These are phyloP conservation scores for Aspidapion aeneum DNA, from an alignment of 2,888 invertebrate species.

Conservation along the genomic window DNA sequence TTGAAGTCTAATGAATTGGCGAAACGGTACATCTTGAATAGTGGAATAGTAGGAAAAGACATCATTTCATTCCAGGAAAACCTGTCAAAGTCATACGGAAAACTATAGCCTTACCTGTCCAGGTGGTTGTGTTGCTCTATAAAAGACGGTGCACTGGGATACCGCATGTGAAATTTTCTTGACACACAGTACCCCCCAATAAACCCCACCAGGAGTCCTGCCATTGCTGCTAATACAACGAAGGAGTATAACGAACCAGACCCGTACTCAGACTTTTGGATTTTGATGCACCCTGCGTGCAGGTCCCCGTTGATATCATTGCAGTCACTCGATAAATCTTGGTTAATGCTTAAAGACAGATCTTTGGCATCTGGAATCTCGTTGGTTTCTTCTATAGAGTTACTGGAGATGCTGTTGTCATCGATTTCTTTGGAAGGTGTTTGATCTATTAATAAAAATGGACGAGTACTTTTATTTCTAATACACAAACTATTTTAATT, in stretches of 20 bases:
- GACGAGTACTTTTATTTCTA: too few relatives aligned
- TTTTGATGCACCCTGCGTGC: conserved; percentile 41
- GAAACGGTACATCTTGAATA: too few relatives aligned
- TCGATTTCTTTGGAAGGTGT: conserved; percentile 34
- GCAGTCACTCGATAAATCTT: conserved; percentile 38
- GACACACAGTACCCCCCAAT: conserved; percentile 82
- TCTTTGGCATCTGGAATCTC: conserved; percentile 26
- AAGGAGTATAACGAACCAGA: conserved; percentile 79
- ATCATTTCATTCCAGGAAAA: too few relatives aligned
- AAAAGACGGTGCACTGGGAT: conserved; percentile 70
- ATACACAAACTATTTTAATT: too few relatives aligned
- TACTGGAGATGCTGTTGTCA: conserved; percentile 37
- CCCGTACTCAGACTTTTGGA: conserved; percentile 66
- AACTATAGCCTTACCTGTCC: conserved; percentile 64
- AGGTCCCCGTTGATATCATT: conserved; percentile 36
- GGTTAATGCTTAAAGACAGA: conserved; percentile 37
- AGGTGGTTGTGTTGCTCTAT: conserved; percentile 76
- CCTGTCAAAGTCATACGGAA: too few relatives aligned
- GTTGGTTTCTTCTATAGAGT: conserved; percentile 27
- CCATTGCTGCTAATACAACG: conserved; percentile 69
- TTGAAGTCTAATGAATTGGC: too few relatives aligned
- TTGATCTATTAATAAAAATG: too few relatives aligned
- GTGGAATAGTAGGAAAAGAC: too few relatives aligned
- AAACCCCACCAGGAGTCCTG: conserved; percentile 79
- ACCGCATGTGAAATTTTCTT: conserved; percentile 66